Conservation (phyloP, 2,797 vertebrate species). For the Glossophaga mutica region DNA sequence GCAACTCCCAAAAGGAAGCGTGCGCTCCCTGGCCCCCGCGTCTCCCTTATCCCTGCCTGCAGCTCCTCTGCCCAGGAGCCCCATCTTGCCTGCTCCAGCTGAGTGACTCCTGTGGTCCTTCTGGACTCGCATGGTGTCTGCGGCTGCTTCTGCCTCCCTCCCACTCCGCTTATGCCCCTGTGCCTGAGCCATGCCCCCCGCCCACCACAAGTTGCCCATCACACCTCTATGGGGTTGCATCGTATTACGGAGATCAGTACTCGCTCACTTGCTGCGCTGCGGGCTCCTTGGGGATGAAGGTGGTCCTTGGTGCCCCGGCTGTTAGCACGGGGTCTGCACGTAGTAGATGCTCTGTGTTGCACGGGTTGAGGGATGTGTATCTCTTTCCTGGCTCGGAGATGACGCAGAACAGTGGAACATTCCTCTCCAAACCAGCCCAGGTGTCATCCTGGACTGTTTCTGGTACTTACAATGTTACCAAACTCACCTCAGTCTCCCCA, state of each 20-base stretch:
- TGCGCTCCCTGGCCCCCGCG: not conserved
- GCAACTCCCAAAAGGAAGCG: not conserved
- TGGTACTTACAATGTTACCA: not conserved
- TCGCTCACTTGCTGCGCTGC: not conserved
- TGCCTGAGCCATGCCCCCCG: not conserved
- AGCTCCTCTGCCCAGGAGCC: not conserved
- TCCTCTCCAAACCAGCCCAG: not conserved
- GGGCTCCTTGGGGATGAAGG: not conserved
- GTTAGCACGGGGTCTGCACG: not conserved
- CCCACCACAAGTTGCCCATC: not conserved
- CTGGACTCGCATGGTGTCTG: not conserved
- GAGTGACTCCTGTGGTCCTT: not conserved
- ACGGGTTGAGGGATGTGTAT: not conserved
- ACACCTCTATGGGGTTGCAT: not conserved
- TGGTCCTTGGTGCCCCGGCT: not conserved
- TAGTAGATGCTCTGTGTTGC: not conserved
- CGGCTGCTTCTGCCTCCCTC: not conserved
- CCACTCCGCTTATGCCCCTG: not conserved
- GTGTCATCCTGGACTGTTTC: not conserved
- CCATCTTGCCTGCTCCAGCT: not conserved
- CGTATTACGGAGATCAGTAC: not conserved
- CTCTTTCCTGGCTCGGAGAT: not conserved
- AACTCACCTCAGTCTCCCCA: not conserved
- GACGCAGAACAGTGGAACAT: not conserved
- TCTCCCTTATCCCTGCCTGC: not conserved